Conservation (phyloP, 1,140 invertebrate species). For the Dendrolimus kikuchii region DNA sequence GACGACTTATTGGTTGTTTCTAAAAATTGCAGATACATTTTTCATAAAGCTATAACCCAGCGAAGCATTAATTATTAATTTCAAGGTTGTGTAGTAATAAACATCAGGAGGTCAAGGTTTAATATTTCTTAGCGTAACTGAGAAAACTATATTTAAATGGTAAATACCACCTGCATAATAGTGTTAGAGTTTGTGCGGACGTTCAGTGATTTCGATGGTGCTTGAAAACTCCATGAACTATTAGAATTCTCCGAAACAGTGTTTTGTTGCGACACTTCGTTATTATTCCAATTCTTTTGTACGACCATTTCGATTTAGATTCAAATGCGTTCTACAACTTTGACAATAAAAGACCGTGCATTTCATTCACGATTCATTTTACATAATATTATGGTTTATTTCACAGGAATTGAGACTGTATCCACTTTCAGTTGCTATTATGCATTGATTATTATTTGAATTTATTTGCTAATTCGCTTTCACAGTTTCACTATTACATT, state of each 20-base stretch:
- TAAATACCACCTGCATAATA: constrained; percentile 52
- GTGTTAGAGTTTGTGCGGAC: constrained; percentile 26
- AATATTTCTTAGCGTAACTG: neutral
- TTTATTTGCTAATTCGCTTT: too few species aligned
- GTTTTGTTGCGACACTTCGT: constrained; percentile 33
- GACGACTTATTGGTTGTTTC: constrained; percentile 76
- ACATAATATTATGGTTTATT: neutral
- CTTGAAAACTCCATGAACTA: constrained; percentile 49
- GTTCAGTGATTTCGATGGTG: constrained; percentile 35
- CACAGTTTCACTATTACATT: too few species aligned
- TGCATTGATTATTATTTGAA: too few species aligned
- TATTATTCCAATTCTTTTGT: constrained; percentile 53
- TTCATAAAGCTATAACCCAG: neutral
- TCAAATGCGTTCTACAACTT: constrained; percentile 8
- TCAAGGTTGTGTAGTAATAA: too few species aligned
- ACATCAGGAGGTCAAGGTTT: too few species aligned
- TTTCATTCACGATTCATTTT: constrained; percentile 4
- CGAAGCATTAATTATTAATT: too few species aligned
- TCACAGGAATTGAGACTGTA: neutral
- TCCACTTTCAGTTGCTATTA: neutral
- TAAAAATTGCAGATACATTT: constrained; percentile 27
- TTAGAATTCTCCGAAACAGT: constrained; percentile 27
- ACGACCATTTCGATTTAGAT: constrained; percentile 52
- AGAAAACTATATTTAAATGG: neutral
- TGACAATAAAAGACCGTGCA: constrained; percentile 6